Percentiles rank a stretch among this genome's conserved stretches.
phyloP scores from a whole-genome alignment of 92 coral and sea anemone genomes.

The Diadumene lineata region DNA sequence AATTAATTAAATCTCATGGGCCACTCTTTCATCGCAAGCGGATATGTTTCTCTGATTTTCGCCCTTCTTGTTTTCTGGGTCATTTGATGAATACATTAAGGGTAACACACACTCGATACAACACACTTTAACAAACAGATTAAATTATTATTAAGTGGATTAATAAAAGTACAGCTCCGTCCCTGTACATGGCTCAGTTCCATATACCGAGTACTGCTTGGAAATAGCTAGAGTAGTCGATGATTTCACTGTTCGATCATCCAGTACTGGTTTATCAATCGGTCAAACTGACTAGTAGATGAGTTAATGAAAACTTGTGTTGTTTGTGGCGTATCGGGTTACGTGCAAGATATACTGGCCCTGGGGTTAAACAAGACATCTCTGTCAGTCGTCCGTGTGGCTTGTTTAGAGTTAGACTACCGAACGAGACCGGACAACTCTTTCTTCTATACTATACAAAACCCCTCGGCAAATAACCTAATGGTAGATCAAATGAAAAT shows the following conservation, averaged over 20 bases:
- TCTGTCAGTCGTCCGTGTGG: slow-evolving; percentile 12
- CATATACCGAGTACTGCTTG: not conserved
- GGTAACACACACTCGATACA: not conserved
- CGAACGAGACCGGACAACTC: not conserved
- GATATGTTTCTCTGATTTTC: no score
- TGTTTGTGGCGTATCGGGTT: not conserved
- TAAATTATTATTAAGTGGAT: not conserved
- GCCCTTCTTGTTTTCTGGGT: no score
- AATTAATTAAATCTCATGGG: no score
- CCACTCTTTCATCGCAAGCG: no score
- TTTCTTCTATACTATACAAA: not conserved
- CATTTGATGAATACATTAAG: no score
- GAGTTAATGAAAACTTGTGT: slow-evolving; percentile 5
- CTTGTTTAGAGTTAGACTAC: not conserved
- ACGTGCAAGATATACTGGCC: not conserved
- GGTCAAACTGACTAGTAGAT: not conserved
- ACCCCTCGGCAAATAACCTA: not conserved
- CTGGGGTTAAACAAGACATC: not conserved
- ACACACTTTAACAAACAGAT: not conserved
- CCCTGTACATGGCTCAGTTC: not conserved
- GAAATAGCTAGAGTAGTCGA: no score
- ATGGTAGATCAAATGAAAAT: not conserved
- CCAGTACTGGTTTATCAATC: not conserved
- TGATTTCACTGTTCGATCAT: no score
- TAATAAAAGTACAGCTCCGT: not conserved